Percentiles rank a stretch among this genome's conserved stretches.
Conservation (phyloP, 2,113 vertebrate species). For the Mola mola region DNA sequence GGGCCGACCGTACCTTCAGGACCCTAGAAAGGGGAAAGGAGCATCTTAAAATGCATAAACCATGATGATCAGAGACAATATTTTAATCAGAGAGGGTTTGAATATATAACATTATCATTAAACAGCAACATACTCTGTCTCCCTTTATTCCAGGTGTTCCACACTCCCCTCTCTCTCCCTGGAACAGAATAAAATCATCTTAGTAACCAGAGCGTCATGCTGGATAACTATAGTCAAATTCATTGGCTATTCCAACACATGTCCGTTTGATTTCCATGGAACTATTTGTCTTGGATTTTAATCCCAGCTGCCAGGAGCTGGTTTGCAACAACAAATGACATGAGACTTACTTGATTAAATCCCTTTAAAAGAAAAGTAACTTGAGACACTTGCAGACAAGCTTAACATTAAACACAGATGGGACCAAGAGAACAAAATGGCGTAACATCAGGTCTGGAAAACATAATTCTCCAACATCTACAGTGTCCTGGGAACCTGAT, state of each 20-base stretch:
- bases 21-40: slow-evolving; percentile 75
- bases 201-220: neutral
- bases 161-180: slow-evolving; percentile 93
- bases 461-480: slow-evolving; percentile 12
- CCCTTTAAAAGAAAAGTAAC: neutral
- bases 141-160: slow-evolving; percentile 90
- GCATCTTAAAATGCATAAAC: neutral
- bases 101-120: neutral
- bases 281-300: neutral
- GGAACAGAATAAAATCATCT: slow-evolving; percentile 32
- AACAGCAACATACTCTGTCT: slow-evolving; percentile 82
- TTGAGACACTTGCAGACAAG: slow-evolving; percentile 8
- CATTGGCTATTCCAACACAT: neutral
- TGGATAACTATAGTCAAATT: neutral
- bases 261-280: neutral
- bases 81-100: neutral
- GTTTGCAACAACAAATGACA: neutral
- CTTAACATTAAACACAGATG: too few species aligned
- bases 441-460: slow-evolving; percentile 12
- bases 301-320: too few species aligned
- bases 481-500: slow-evolving; percentile 14
- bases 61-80: neutral
- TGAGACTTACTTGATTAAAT: neutral
- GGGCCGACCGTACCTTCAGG: slow-evolving; percentile 85
- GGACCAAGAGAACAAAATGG: too few species aligned